Base-by-base conservation (phyloP, 2,888 invertebrate genomes). In the Clepsis dumicolana region DNA sequence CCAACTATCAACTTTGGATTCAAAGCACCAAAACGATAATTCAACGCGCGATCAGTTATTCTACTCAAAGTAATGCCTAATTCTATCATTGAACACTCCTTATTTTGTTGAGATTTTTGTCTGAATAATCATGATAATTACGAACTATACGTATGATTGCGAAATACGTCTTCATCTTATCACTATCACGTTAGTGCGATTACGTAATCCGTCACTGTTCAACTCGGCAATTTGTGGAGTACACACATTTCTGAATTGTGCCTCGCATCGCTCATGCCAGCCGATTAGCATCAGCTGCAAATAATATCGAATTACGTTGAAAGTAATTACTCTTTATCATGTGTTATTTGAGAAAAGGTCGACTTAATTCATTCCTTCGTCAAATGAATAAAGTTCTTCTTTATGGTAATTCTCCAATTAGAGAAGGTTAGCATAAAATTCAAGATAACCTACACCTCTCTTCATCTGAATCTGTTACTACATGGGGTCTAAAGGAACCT, bases 221-320 rank as follows among this genome's bases (percentile, higher is more conserved):
- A 44, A 41, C 16, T 64, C 10, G 27, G 27, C 53, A 25, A 35
- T 63, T 63, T 53, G 12, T 38, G 38, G 1, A 29, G n/a, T 18
- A 16, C 24, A 44, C 24, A 57, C 44, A 54, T 24, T 48, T 32
- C 41, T 41, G 38, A 41, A 59, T 44, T 52, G 65, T 41, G 50
- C 16, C 57, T 27, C 59, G 16, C 56, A 56, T 60, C 53, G 29
- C 65, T 65, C 53, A 41, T 38, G 32, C 38, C 29, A 38, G 16
- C 12, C 25, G 32, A 27, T 32, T 53, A 41, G 50, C 60, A 65
- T 53, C 60, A 60, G 65, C 65, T 53, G 52, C 60, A 65, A 29
- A 59, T 16, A 50, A 50, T 59, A 29, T 52, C 24, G 52, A 32
- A 60, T 65, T 60, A 65, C 60, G 53, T 29, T 52, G 41, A 53